Percentiles rank a stretch among this genome's conserved stretches.
phyloP scores from a whole-genome alignment of 2,888 invertebrate genomes.

The Hypomecis punctinalis region DNA sequence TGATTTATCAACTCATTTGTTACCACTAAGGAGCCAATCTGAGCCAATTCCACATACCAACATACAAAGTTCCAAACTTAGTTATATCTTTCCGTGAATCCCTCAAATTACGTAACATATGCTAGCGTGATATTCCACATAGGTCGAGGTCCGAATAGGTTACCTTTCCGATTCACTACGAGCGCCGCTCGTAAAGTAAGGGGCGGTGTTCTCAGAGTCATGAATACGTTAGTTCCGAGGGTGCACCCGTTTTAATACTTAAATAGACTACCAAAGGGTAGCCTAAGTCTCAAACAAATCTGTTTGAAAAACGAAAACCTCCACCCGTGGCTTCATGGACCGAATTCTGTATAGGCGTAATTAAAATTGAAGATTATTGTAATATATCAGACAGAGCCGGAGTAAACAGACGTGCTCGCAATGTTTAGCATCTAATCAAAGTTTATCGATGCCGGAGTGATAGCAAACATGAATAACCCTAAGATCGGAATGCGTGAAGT shows the following conservation, averaged over 20 bases:
- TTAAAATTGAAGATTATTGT: constrained; percentile 28
- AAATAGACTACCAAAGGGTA: constrained; percentile 70
- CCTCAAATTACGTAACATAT: constrained; percentile 67
- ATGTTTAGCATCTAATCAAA: constrained; percentile 39
- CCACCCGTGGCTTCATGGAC: constrained; percentile 21
- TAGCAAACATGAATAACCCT: constrained; percentile 53
- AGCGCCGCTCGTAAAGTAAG: constrained; percentile 77
- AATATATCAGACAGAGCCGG: constrained; percentile 7
- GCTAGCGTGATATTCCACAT: constrained; percentile 69
- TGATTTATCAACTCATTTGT: neutral
- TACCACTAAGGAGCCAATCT: neutral
- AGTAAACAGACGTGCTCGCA: constrained; percentile 28
- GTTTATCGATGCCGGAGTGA: constrained; percentile 50
- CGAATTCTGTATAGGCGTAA: constrained; percentile 24
- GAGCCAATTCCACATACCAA: neutral
- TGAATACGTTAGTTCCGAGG: constrained; percentile 78
- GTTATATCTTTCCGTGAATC: constrained; percentile 52
- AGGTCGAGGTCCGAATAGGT: constrained; percentile 66
- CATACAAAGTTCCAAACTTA: constrained; percentile 28
- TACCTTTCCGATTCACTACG: constrained; percentile 77
- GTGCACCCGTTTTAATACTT: constrained; percentile 76
- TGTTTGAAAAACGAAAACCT: constrained; percentile 39
- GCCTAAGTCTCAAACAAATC: constrained; percentile 44
- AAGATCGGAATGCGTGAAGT: constrained; percentile 57
- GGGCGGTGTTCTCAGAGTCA: constrained; percentile 75